These are phyloP conservation scores for Acronicta aceris DNA, from an alignment of 2,888 invertebrate genomes.

Conservation along the genomic window DNA sequence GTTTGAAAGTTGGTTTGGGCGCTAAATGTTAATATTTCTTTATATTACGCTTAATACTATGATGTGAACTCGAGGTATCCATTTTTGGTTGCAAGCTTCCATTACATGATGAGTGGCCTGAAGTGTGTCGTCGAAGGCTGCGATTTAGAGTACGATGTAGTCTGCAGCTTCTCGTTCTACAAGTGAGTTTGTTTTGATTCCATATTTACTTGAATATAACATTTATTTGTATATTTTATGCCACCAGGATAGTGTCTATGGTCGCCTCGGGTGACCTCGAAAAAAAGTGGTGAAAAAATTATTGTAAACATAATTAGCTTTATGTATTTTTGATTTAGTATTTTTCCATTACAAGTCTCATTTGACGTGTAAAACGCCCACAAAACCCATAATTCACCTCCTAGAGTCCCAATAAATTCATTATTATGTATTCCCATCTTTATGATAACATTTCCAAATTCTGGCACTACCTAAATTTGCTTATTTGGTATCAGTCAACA, in stretches of 20 bases:
- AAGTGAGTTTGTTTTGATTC: slow-evolving; percentile 80
- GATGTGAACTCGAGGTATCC: slow-evolving; percentile 82
- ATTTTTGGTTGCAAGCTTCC: slow-evolving; percentile 74
- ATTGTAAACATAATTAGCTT: slow-evolving; percentile 51
- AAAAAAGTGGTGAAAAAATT: slow-evolving; percentile 23
- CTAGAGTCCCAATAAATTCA: neutral
- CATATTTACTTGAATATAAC: slow-evolving; percentile 29
- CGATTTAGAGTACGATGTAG: slow-evolving; percentile 85
- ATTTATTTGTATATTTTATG: slow-evolving; percentile 32
- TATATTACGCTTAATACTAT: slow-evolving; percentile 71
- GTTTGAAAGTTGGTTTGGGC: slow-evolving; percentile 88
- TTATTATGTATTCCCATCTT: neutral
- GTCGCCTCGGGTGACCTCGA: slow-evolving; percentile 60
- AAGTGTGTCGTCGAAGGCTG: slow-evolving; percentile 88
- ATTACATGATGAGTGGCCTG: slow-evolving; percentile 79
- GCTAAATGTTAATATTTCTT: slow-evolving; percentile 83
- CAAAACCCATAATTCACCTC: neutral
- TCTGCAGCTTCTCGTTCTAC: slow-evolving; percentile 88
- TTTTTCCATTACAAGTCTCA: slow-evolving; percentile 27
- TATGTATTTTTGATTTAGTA: slow-evolving; percentile 25
- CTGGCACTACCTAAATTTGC: neutral
- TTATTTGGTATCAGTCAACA: neutral
- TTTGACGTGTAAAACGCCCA: neutral
- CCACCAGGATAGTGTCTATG: slow-evolving; percentile 45
- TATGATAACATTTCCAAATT: neutral